Evolutionary conservation across 2,797 vertebrate genomes (phyloP), one percentile per base, ranked within the genome.

Genomic region (Hybognathus amarus): DNA sequence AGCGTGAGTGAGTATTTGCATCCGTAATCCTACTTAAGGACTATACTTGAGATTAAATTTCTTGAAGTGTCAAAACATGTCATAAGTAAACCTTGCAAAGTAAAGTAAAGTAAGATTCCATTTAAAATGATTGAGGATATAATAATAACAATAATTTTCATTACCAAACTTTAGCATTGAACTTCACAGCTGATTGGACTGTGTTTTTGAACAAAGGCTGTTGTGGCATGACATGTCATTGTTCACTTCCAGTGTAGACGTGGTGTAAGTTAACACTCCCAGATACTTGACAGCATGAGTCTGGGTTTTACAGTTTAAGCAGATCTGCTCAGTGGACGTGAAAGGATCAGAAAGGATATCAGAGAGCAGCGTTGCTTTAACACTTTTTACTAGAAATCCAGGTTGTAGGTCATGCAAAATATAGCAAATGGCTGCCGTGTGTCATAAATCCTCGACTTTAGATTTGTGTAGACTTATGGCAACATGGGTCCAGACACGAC

Each of bases 401-500:
- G 69, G 79, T 75, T 76, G 64, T n/a, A 79, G 82, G 75, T 82
- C 82, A 84, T 83, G 47, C 40, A 54, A 66, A 78, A 52, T 75
- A 74, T 47, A 56, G 54, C 54, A 79, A 71, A 80, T 52, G 71
- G 30, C 47, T 77, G 80, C 52, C 36, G 77, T 70, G 52, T 42
- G 27, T 79, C n/a, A 52, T 71, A 47, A 38, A 30, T 77, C 66
- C 40, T 73, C 40, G 8, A 38, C 6, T 52, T 69, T 36, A 50
- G 76, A 83, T 83, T 45, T 78, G 61, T 83, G 66, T 80, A 38
- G 63, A 79, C 36, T 77, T 69, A n/a, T 59, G 42, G 27, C 36
- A 24, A 74, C 68, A 74, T 40, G 38, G 47, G 27, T 30, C 40
- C 52, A 42, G 27, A 56, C 67, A 27, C 4, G 59, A 27, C 71